Evolutionary conservation across 1,140 invertebrate species (phyloP), one percentile per base, ranked within the genome.

Genomic region (Antheraea mylitta): DNA sequence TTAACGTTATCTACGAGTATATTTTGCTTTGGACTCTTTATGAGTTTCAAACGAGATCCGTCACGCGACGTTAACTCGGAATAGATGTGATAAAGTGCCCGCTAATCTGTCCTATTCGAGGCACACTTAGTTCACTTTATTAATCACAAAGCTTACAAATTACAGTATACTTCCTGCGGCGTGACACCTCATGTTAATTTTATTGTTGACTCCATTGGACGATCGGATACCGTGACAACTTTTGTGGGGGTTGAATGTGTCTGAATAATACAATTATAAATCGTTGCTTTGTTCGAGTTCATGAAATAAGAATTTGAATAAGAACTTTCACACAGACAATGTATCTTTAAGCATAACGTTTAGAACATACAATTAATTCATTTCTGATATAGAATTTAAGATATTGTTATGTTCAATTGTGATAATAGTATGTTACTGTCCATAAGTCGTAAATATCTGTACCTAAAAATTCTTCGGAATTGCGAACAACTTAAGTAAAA

Each of bases 101-200:
- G 88, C 90, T 92, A 92, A 92, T 92, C 90, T 90, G 86, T 88
- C 85, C 86, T 85, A 90, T 90, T 90, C 84, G 84, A 83, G 90
- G 81, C 87, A 85, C 90, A 92, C 85, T 92, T 90, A 90, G 85
- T 90, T 88, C 85, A 90, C 80, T 90, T 92, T 92, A 92, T 92
- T 92, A 92, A 92, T 92, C 88, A 90, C 86, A 90, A 92, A 90
- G 84, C 82, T 89, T 88, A 90, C 90, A 92, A 92, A 91, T 90
- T 89, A 90, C 89, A 74, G 77, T 81, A 81, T 80, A 85, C 89
- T 91, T 91, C 89, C 89, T 89, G 86, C 79, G 76, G 76, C 76
- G 82, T 84, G 85, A 88, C 89, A 83, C 78, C 79, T 79, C 75
- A 91, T 90, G 88, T 75, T 89, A 90, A 89, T 91, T 90, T 89